phyloP scores from a whole-genome alignment of 2,113 vertebrate species.

The Oriolus oriolus region DNA sequence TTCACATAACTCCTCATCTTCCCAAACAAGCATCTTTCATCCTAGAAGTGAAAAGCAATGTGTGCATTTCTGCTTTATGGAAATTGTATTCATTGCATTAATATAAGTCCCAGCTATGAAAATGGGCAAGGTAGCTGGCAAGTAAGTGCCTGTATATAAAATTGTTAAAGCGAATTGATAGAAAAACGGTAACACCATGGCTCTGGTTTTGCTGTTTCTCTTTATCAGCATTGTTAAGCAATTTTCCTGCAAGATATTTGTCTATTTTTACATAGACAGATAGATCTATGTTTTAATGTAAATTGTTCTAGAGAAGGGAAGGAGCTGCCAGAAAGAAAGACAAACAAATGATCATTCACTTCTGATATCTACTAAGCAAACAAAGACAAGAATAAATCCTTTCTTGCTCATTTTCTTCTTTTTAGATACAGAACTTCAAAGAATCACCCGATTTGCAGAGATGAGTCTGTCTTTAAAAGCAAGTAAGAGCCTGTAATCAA shows the following conservation, averaged over 20 bases:
- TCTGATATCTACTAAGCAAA: neutral
- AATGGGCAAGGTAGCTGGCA: neutral
- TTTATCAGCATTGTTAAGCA: neutral
- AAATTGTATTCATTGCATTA: neutral
- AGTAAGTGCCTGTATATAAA: neutral
- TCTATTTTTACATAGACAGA: neutral
- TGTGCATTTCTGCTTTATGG: neutral
- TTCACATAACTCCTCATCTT: neutral
- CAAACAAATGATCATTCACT: neutral
- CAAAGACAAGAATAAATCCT: neutral
- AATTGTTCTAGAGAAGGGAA: neutral
- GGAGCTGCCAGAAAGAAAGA: neutral
- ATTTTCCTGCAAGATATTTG: neutral
- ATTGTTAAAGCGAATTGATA: neutral
- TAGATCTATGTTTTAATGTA: neutral
- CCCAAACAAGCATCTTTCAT: neutral
- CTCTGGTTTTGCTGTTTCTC: neutral
- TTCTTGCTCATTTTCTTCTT: neutral
- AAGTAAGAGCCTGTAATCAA: neutral
- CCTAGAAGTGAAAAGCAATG: neutral
- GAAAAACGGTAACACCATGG: neutral
- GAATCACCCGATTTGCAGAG: neutral
- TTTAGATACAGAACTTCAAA: neutral
- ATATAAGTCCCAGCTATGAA: neutral
- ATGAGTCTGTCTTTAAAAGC: conserved; percentile 4